phyloP scores from a whole-genome alignment of 2,888 invertebrate genomes.

The Cataglyphis altisquamis region DNA sequence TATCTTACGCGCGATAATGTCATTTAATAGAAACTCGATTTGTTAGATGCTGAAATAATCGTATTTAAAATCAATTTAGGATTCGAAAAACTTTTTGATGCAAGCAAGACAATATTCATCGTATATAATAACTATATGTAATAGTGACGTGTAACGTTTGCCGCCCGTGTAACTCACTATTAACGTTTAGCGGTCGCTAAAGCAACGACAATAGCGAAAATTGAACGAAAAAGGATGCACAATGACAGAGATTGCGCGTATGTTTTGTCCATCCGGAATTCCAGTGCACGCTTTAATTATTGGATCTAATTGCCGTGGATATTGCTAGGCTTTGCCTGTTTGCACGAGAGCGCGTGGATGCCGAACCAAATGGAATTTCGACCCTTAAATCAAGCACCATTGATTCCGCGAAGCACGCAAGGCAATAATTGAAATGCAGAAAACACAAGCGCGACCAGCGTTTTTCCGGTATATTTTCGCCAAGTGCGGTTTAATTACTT shows the following conservation, averaged over 20 bases:
- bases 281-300: conserved; percentile 67
- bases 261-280: conserved; percentile 56
- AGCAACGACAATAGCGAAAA: conserved; percentile 44
- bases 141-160: background rate
- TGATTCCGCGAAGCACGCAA: conserved; percentile 46
- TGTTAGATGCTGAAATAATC: background rate
- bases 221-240: conserved; percentile 53
- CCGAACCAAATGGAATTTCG: conserved; percentile 60
- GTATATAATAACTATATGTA: background rate
- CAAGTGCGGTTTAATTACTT: conserved; percentile 21
- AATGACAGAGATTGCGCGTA: conserved; percentile 14
- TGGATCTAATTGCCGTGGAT: conserved; percentile 68
- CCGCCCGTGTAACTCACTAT: conserved; percentile 25
- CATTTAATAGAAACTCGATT: background rate
- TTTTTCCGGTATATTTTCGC: conserved; percentile 18
- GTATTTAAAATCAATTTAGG: background rate
- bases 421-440: conserved; percentile 43
- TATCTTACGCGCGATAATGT: background rate
- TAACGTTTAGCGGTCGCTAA: conserved; percentile 33
- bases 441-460: conserved; percentile 10
- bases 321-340: conserved; percentile 57
- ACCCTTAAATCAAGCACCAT: conserved; percentile 60
- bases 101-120: conserved; percentile 19
- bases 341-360: conserved; percentile 26
- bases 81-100: background rate